Conservation (phyloP, 2,888 invertebrate genomes). For the Zygogramma bicolorata region DNA sequence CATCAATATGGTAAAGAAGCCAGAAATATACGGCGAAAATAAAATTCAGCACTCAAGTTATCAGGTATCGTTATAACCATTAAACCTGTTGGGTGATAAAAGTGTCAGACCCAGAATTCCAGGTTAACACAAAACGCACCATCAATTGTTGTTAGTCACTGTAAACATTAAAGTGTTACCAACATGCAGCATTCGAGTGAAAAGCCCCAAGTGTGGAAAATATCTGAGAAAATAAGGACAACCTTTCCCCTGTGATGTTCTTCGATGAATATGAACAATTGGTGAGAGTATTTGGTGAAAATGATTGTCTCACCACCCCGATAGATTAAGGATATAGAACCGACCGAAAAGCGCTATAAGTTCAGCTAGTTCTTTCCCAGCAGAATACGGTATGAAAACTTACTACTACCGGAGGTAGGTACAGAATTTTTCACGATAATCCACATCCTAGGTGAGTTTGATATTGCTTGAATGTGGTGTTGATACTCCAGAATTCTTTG, state of each 20-base stretch:
- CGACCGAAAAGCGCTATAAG: neutral
- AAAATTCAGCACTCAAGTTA: too few species aligned
- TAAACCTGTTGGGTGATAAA: neutral
- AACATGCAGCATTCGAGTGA: slow-evolving; percentile 15
- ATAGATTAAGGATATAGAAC: neutral
- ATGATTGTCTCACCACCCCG: neutral
- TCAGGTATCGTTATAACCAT: too few species aligned
- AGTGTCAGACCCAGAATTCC: too few species aligned
- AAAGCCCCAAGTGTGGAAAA: neutral
- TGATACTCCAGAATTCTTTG: slow-evolving; percentile 8
- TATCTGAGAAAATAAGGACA: neutral
- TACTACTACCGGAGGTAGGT: neutral
- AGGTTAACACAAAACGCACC: neutral
- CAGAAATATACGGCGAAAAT: too few species aligned
- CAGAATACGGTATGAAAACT: neutral
- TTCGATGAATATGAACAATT: neutral
- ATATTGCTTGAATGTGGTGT: slow-evolving; percentile 6
- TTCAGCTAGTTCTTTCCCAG: neutral
- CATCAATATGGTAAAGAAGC: too few species aligned
- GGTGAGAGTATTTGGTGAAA: neutral
- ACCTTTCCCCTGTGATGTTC: neutral
- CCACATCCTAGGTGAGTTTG: slow-evolving; percentile 3
- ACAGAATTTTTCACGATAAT: neutral
- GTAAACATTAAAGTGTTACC: slow-evolving; percentile 1
- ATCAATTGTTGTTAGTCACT: neutral